Evolutionary conservation across 2,797 vertebrate genomes (phyloP).

Genomic region (Pangasius macronema): DNA sequence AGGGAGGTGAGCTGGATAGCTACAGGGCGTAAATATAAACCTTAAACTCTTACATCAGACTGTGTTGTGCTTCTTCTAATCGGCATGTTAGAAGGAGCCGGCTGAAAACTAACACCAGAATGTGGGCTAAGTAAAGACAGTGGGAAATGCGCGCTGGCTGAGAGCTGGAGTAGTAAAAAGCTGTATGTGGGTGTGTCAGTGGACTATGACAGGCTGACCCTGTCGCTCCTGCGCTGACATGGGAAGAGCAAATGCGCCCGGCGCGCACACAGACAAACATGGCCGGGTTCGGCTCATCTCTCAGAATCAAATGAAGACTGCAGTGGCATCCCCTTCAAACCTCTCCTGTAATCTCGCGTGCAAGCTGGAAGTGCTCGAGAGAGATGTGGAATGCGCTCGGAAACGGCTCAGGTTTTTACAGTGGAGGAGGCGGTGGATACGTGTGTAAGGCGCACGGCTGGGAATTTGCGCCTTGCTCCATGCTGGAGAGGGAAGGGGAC

Average conservation of each 20-base stretch:
- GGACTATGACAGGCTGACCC: slow-evolving; percentile 66
- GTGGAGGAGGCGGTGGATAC: slow-evolving; percentile 56
- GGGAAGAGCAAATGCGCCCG: slow-evolving; percentile 60
- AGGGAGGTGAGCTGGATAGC: slow-evolving; percentile 58
- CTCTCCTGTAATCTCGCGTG: slow-evolving; percentile 42
- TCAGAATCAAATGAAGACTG: slow-evolving; percentile 2
- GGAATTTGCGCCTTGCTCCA: slow-evolving; percentile 71
- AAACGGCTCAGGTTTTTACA: slow-evolving; percentile 64
- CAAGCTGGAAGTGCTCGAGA: slow-evolving; percentile 43
- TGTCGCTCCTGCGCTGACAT: slow-evolving; percentile 59
- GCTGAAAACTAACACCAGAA: slow-evolving; percentile 30
- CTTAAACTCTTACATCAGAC: slow-evolving; percentile 55
- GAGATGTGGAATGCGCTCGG: slow-evolving; percentile 71
- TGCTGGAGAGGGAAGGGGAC: slow-evolving; percentile 61
- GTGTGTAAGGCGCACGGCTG: slow-evolving; percentile 64
- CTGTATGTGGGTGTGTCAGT: slow-evolving; percentile 48
- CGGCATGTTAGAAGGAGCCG: slow-evolving; percentile 14
- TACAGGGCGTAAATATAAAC: slow-evolving; percentile 75
- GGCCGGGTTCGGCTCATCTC: background rate
- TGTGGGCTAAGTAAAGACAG: slow-evolving; percentile 23
- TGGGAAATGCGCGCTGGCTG: background rate
- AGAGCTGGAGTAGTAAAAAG: background rate
- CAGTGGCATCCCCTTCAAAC: slow-evolving; percentile 1
- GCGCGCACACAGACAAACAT: background rate
- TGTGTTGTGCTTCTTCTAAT: slow-evolving; percentile 14